Percentiles rank a stretch among this genome's conserved stretches.
Conservation (phyloP, 2,888 invertebrate species). For the Octodonta nipae region DNA sequence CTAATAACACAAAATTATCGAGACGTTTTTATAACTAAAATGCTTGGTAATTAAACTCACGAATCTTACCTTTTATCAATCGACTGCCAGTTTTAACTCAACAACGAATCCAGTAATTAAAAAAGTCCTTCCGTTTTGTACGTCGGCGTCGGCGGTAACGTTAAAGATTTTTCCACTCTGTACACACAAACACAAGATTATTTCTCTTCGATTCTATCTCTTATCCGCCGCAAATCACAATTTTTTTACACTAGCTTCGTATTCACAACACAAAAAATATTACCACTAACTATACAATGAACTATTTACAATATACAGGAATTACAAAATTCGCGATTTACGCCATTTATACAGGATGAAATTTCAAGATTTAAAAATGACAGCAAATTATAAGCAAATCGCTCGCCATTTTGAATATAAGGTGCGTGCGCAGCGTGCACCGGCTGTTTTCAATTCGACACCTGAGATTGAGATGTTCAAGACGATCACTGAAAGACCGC, state of each 20-base stretch:
- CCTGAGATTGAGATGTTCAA: too few species aligned
- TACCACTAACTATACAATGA: conserved; percentile 60
- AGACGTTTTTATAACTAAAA: conserved; percentile 3
- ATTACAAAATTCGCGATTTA: conserved; percentile 49
- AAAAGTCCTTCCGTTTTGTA: conserved; percentile 35
- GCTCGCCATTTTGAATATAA: conserved; percentile 36
- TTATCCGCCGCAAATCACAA: conserved; percentile 46
- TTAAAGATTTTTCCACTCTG: conserved; percentile 45
- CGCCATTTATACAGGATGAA: conserved; percentile 55
- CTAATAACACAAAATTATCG: conserved; percentile 40
- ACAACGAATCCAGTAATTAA: conserved; percentile 35
- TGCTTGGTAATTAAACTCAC: conserved; percentile 5
- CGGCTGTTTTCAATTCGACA: conserved; percentile 12
- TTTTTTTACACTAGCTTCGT: conserved; percentile 39
- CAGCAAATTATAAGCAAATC: conserved; percentile 31
- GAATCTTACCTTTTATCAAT: conserved; percentile 28
- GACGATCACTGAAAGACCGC: too few species aligned
- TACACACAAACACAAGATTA: too few species aligned
- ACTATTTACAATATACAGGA: conserved; percentile 62
- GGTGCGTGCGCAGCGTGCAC: conserved; percentile 23
- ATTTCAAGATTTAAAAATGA: conserved; percentile 42
- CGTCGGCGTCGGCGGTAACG: conserved; percentile 47
- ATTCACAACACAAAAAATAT: conserved; percentile 36
- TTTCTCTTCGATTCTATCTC: too few species aligned
- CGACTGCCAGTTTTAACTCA: conserved; percentile 24